Conservation (phyloP, 2,113 vertebrate genomes). For the Ondatra zibethicus region DNA sequence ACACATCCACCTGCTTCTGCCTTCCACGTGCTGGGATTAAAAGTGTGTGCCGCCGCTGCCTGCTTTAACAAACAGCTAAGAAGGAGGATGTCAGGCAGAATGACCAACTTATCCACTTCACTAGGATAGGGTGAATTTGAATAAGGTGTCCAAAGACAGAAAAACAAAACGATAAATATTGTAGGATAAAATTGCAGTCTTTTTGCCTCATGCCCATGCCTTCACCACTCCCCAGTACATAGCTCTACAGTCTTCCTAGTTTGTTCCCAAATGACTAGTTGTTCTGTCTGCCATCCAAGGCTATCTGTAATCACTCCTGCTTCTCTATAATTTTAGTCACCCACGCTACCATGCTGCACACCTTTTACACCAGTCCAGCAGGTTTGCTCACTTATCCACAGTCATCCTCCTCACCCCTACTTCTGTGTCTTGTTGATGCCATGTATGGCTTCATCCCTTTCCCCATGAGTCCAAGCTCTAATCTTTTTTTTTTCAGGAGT, state of each 20-base stretch:
- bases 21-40: background rate
- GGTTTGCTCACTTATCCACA: slow-evolving; percentile 52
- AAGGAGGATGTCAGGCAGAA: background rate
- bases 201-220: background rate
- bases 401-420: background rate
- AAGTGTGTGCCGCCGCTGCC: background rate
- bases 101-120: slow-evolving; percentile 21
- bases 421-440: background rate
- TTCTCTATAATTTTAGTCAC: background rate
- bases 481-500: background rate
- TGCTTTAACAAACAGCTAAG: background rate
- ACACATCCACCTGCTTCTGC: background rate
- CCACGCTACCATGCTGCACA: background rate
- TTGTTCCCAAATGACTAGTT: slow-evolving; percentile 19
- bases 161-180: background rate
- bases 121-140: background rate
- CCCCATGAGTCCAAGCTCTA: background rate
- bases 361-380: slow-evolving; percentile 38
- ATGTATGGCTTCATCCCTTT: slow-evolving; percentile 9
- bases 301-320: slow-evolving; percentile 49
- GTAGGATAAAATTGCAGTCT: background rate
- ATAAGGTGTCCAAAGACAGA: background rate
- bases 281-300: slow-evolving; percentile 1
- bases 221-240: background rate
- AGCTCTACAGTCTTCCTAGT: slow-evolving; percentile 31